Base-by-base conservation (phyloP, 2,797 vertebrate species). In the Anniella stebbinsi region DNA sequence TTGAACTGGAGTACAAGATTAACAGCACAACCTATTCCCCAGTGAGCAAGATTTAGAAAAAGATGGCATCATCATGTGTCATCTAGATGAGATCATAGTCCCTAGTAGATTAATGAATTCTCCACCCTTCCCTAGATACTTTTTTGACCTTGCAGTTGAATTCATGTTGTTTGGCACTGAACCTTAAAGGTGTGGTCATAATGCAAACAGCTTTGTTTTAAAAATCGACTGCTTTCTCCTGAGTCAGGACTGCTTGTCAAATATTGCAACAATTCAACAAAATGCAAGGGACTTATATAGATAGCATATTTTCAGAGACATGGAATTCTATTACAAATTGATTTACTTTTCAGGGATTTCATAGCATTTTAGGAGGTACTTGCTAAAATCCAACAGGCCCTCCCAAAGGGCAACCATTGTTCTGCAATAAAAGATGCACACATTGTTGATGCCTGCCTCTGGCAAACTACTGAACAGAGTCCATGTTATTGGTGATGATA, bases 91-190 rank as follows among this genome's bases (percentile, higher is more conserved):
- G 48, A 57, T 88, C 78, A 82, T 72, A 17, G 4, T 21, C 67
- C 66, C 87, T 72, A 21, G 45, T 17, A 54, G 36, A 41, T 54
- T 81, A 30, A 87, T 57, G n/a, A 30, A 3, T 9, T 81, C 77
- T 73, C 87, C 87, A 63, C 87, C 87, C 87, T 81, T 80, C 77
- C 80, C 87, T 41, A 51, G 87, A 81, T 25, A 81, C n/a, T 41
- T 36, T 4, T 36, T n/a, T 87, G 72, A 76, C 54, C 51, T 86
- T 63, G 36, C 72, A 23, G 72, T 75, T 60, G 57, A 87, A 63
- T 76, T 45, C 25, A 33, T 63, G 38, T 41, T 63, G 1, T 60
- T 86, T 76, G 38, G 54, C 72, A n/a, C 36, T 41, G 6, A 63
- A 76, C 25, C 8, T 2, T 41, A 36, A 75, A 23, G 25, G 75